Conservation (phyloP, 2,113 vertebrate genomes). For the Myocastor coypus region DNA sequence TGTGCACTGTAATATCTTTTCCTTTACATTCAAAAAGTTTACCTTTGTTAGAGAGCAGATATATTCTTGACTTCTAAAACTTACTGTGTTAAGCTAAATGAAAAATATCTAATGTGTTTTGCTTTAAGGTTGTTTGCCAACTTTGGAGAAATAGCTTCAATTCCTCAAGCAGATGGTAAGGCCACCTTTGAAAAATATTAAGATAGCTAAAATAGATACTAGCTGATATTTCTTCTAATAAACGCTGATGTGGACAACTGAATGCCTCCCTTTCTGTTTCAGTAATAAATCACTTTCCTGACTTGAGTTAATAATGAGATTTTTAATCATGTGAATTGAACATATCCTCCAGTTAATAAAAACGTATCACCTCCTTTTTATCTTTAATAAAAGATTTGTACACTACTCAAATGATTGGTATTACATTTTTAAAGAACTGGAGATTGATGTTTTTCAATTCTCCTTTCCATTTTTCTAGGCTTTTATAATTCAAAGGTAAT, state of each 20-base stretch:
- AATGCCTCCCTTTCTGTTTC: conserved; percentile 81
- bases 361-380: conserved; percentile 87
- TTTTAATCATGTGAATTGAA: conserved; percentile 89
- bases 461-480: conserved; percentile 83
- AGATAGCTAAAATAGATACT: conserved; percentile 73
- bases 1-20: background rate
- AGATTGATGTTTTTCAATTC: conserved; percentile 89
- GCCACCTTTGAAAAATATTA: conserved; percentile 83
- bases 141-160: conserved; percentile 70
- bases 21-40: background rate
- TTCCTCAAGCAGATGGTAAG: conserved; percentile 76
- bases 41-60: conserved; percentile 56
- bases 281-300: conserved; percentile 85
- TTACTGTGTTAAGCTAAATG: conserved; percentile 70
- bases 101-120: conserved; percentile 72
- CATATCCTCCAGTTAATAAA: conserved; percentile 88
- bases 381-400: conserved; percentile 91
- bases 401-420: conserved; percentile 85
- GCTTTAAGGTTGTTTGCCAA: conserved; percentile 81
- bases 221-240: conserved; percentile 73
- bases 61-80: conserved; percentile 60
- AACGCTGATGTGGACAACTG: conserved; percentile 82
- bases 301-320: conserved; percentile 86
- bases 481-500: conserved; percentile 88
- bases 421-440: conserved; percentile 85